These are phyloP conservation scores for Synaphobranchus kaupii DNA, from an alignment of 2,797 vertebrate genomes.

Conservation along the genomic window DNA sequence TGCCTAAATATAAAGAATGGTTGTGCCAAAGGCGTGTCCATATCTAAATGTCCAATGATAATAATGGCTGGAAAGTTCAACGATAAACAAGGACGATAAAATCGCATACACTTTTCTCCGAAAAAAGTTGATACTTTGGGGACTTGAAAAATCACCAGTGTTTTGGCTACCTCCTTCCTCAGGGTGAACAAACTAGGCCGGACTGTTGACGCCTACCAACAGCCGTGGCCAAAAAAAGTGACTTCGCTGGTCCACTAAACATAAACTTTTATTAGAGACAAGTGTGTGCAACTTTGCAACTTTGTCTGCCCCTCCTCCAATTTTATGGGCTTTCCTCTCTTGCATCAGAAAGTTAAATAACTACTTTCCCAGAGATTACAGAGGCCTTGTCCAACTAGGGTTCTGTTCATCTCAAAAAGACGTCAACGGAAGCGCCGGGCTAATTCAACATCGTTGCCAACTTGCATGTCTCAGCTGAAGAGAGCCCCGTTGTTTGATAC, in stretches of 20 bases:
- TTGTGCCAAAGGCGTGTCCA: not conserved
- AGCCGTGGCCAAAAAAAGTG: not conserved
- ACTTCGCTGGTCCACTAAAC: not conserved
- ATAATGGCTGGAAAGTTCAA: not conserved
- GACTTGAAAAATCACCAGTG: not conserved
- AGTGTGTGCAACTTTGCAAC: not conserved
- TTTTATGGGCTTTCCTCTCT: not conserved
- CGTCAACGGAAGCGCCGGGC: not conserved
- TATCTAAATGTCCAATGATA: not conserved
- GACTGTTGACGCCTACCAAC: not conserved
- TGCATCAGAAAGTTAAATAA: not conserved
- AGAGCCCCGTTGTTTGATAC: not conserved
- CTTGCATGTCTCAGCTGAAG: not conserved
- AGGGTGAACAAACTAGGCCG: too few species aligned
- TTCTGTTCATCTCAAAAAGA: not conserved
- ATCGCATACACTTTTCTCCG: not conserved
- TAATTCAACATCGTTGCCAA: not conserved
- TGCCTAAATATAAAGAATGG: not conserved
- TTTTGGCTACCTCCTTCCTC: not conserved
- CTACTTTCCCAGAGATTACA: not conserved
- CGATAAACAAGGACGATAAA: not conserved
- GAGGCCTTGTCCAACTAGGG: not conserved
- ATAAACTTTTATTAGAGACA: not conserved
- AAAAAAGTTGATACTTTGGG: not conserved
- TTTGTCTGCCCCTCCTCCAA: not conserved